Percentiles rank a stretch among this genome's conserved stretches.
Conservation (phyloP, 30 jellyfish, hydroid and myxozoan species). For the Hydractinia symbiolongicarpus region DNA sequence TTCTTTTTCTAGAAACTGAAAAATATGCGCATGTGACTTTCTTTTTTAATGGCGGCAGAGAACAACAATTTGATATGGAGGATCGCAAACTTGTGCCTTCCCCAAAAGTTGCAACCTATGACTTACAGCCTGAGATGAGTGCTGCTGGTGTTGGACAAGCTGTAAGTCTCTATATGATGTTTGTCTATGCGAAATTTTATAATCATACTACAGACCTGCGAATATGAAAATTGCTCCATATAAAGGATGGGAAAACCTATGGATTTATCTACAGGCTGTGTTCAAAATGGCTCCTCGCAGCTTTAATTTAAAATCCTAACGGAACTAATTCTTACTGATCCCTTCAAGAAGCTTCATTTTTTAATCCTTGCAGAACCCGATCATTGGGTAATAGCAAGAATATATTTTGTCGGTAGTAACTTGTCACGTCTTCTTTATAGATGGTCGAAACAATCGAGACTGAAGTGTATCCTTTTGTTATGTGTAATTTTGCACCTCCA, state of each 20-base stretch:
- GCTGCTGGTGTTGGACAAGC: slow-evolving; percentile 92
- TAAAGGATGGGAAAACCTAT: too few species aligned
- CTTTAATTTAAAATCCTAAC: too few species aligned
- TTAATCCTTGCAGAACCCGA: too few species aligned
- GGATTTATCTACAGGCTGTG: too few species aligned
- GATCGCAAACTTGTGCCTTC: slow-evolving; percentile 97
- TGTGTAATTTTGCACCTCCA: slow-evolving; percentile 99
- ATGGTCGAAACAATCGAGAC: slow-evolving; percentile 68
- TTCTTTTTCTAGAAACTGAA: slow-evolving; percentile 75
- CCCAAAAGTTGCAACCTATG: slow-evolving; percentile 99
- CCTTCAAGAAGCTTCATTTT: too few species aligned
- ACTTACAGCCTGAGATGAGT: slow-evolving; percentile 97
- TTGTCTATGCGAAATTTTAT: not conserved
- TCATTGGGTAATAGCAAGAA: too few species aligned
- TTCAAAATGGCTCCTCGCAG: too few species aligned
- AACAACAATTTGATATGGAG: slow-evolving; percentile 75
- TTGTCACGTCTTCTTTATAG: slow-evolving; percentile 24
- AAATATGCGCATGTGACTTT: slow-evolving; percentile 99
- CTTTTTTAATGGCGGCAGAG: slow-evolving; percentile 99
- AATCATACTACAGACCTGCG: not conserved
- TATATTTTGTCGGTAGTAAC: not conserved
- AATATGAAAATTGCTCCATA: too few species aligned
- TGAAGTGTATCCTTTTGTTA: slow-evolving; percentile 75
- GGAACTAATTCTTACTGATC: too few species aligned
- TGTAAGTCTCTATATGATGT: slow-evolving; percentile 30